A percentile compares a stretch with the other conserved stretches of the same genome.
These are phyloP conservation scores for Chaunax sp. DNA, from an alignment of 2,797 vertebrate genomes.

Conservation along the genomic window DNA sequence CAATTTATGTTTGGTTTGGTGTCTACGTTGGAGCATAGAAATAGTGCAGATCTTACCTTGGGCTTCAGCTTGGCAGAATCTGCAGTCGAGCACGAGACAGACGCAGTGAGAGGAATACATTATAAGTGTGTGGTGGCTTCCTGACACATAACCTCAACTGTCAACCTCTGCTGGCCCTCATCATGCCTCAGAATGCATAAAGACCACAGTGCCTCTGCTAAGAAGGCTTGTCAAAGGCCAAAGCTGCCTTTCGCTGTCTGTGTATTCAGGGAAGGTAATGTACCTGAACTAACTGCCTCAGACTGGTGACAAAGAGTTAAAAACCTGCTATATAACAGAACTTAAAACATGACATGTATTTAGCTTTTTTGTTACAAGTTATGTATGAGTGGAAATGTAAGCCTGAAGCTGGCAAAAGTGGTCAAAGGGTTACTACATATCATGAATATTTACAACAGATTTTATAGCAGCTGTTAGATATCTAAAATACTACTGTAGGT, in stretches of 20 bases:
- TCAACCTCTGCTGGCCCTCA: conserved; percentile 71
- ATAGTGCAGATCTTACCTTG: conserved; percentile 85
- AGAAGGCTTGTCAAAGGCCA: conserved; percentile 59
- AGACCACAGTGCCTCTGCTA: conserved; percentile 51
- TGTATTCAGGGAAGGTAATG: conserved; percentile 41
- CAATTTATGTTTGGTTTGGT: conserved; percentile 33
- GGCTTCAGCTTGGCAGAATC: conserved; percentile 85
- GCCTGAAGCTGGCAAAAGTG: not conserved
- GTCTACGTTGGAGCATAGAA: conserved; percentile 48
- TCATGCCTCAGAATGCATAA: conserved; percentile 69
- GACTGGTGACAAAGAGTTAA: conserved; percentile 33
- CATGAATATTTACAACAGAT: conserved; percentile 9
- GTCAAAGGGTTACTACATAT: not conserved
- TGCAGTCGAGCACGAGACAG: conserved; percentile 86
- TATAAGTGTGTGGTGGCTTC: conserved; percentile 63
- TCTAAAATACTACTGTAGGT: not conserved
- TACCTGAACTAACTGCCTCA: conserved; percentile 27
- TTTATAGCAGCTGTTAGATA: not conserved
- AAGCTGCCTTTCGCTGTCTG: conserved; percentile 47
- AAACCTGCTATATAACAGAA: not conserved
- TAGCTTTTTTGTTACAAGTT: no score
- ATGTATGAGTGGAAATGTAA: not conserved
- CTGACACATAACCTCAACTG: conserved; percentile 73
- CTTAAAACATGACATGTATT: no score
- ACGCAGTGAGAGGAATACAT: conserved; percentile 66